phyloP scores from a whole-genome alignment of 2,113 vertebrate genomes.

The Echinops telfairi region DNA sequence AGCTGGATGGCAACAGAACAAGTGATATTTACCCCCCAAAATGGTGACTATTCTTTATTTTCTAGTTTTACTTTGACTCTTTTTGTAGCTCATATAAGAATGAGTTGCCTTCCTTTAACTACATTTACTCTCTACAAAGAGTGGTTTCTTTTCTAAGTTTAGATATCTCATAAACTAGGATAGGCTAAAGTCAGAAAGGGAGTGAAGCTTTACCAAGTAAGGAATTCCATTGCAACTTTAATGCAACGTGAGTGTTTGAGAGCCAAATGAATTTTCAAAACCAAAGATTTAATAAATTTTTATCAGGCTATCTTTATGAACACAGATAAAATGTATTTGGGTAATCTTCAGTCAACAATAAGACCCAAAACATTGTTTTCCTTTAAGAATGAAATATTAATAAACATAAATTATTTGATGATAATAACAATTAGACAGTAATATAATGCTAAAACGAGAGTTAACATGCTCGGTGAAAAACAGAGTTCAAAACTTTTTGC shows the following conservation, averaged over 20 bases:
- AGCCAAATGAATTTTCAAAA: conserved; percentile 53
- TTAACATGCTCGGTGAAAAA: background rate
- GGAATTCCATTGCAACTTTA: conserved; percentile 22
- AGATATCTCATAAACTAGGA: conserved; percentile 24
- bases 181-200: conserved; percentile 47
- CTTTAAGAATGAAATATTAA: conserved; percentile 65
- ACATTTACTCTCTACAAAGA: background rate
- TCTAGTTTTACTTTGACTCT: background rate
- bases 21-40: background rate
- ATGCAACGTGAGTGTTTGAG: conserved; percentile 53
- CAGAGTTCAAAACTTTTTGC: background rate
- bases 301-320: conserved; percentile 18
- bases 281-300: conserved; percentile 63
- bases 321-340: conserved; percentile 14
- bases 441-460: background rate
- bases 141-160: background rate
- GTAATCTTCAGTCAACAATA: conserved; percentile 21
- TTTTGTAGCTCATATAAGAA: background rate
- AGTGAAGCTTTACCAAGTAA: conserved; percentile 29
- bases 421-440: conserved; percentile 10
- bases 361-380: conserved; percentile 20
- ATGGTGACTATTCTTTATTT: background rate
- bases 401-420: conserved; percentile 38
- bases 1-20: background rate
- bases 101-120: conserved; percentile 26